Base-by-base conservation (phyloP, 2,888 invertebrate genomes). In the Hypolimnas misippus region DNA sequence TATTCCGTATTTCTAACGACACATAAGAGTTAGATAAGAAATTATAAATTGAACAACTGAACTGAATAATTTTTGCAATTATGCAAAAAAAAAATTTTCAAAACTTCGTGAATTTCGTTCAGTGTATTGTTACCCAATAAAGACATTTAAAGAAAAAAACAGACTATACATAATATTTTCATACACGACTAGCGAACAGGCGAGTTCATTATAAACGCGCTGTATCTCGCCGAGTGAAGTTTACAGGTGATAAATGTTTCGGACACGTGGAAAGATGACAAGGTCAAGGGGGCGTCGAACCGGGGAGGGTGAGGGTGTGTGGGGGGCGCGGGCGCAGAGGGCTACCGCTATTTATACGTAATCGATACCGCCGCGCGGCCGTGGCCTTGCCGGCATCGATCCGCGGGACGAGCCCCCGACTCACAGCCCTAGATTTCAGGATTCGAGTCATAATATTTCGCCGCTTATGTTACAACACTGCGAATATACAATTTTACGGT, bases 331-430 rank as follows among this genome's bases (percentile, higher is more conserved):
- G 70, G 71, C 72, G 72, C 71, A 77, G 70, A 73, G 78, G 75
- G 89, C 88, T 87, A 79, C 66, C 73, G 80, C 90, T 91, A 90
- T 90, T 89, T 89, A 90, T 90, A 90, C 73, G 75, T 75, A 83
- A 89, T 90, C 91, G 87, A 91, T 91, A 88, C 70, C 68, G 66
- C 75, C 75, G 68, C 73, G 75, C 88, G 89, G 82, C 90, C 89
- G 84, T 91, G 89, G 88, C 91, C 91, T 91, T 91, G 91, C 79
- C 56, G 75, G 70, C 82, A 89, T 90, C 89, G 90, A 89, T 78
- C 86, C 76, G 42, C 42, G 70, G 71, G 89, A 75, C 91, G 87
- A 89, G 91, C 91, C 91, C 79, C 89, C 89, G 75, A 55, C 57
- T 65, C 62, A 54, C 73, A 66, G 58, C 65, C 65, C 70, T 66